These are phyloP conservation scores for Poecilus cupreus DNA, from an alignment of 2,888 invertebrate species.

Conservation along the genomic window DNA sequence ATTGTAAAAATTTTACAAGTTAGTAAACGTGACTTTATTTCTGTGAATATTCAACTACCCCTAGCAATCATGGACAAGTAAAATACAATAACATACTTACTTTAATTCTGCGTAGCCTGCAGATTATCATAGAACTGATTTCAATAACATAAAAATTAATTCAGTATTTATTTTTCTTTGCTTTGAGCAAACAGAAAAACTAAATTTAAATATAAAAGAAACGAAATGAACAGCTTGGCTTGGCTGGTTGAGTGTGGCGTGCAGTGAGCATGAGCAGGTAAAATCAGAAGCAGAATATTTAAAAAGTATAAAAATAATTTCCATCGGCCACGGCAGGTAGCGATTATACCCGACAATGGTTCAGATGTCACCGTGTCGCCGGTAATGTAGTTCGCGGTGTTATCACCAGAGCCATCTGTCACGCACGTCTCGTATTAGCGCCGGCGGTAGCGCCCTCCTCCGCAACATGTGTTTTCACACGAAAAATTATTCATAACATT, in stretches of 20 bases:
- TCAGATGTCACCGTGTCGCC: conserved; percentile 64
- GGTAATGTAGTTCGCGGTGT: conserved; percentile 64
- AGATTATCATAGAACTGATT: too few species aligned
- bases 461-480: conserved; percentile 70
- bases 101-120: too few species aligned
- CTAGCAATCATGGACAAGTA: too few species aligned
- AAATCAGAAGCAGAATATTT: conserved; percentile 34
- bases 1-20: too few species aligned
- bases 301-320: conserved; percentile 57
- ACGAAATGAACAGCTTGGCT: background rate
- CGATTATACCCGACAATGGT: conserved; percentile 60
- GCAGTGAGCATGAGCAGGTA: background rate
- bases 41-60: too few species aligned
- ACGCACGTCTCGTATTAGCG: conserved; percentile 71
- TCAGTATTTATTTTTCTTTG: background rate
- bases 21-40: too few species aligned
- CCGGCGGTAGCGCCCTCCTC: conserved; percentile 64
- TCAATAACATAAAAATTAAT: too few species aligned
- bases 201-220: conserved; percentile 21
- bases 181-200: background rate
- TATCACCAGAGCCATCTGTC: conserved; percentile 69
- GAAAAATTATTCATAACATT: conserved; percentile 69
- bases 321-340: conserved; percentile 50
- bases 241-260: background rate
- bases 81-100: too few species aligned